Evolutionary conservation across 2,888 invertebrate species (phyloP).

Genomic region (Agriopis marginaria): DNA sequence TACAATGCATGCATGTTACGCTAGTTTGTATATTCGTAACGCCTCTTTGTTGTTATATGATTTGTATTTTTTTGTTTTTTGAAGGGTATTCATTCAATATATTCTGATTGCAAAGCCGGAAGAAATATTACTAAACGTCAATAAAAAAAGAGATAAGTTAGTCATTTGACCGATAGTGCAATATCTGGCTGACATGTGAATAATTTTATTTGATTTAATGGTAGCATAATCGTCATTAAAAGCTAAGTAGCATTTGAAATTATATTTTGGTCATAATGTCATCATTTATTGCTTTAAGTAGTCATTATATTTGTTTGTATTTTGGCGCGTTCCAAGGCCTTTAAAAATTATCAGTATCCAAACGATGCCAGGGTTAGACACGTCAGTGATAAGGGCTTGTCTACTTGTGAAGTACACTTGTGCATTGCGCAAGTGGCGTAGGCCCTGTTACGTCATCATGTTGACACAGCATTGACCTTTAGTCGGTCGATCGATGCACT

Average conservation of each 20-base stretch:
- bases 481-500: slow-evolving; percentile 70
- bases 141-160: not conserved
- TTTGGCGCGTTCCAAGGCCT: slow-evolving; percentile 18
- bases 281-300: not conserved
- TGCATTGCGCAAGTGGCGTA: slow-evolving; percentile 32
- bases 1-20: slow-evolving; percentile 67
- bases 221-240: too few species aligned
- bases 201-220: too few species aligned
- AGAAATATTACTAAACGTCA: not conserved
- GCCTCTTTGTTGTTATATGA: slow-evolving; percentile 60
- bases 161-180: not conserved
- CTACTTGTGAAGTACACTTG: not conserved
- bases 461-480: slow-evolving; percentile 76
- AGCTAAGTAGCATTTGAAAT: not conserved
- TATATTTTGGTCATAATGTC: not conserved
- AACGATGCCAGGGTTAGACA: slow-evolving; percentile 27
- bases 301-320: slow-evolving; percentile 7
- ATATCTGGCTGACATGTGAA: too few species aligned
- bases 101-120: slow-evolving; percentile 4
- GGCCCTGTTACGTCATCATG: slow-evolving; percentile 39
- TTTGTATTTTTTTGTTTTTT: slow-evolving; percentile 37
- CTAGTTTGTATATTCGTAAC: slow-evolving; percentile 59
- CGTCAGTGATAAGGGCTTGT: slow-evolving; percentile 28
- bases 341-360: slow-evolving; percentile 20
- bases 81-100: slow-evolving; percentile 35